Evolutionary conservation across 2,113 vertebrate species (phyloP).

Genomic region (Eupsittula cactorum): DNA sequence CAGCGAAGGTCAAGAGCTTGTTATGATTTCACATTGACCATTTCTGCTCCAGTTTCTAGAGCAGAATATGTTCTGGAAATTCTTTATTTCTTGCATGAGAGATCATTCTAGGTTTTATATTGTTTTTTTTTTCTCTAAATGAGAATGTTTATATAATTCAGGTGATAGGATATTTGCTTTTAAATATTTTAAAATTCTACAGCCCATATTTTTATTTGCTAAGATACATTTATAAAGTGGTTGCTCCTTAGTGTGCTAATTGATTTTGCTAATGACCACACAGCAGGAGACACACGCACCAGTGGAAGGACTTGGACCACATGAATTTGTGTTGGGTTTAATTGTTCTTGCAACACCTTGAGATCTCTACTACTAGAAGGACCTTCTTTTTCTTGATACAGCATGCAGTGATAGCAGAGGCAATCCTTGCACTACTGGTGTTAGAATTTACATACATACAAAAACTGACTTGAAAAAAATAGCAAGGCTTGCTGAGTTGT

Average conservation of each 20-base stretch:
- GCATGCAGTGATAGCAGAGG: neutral
- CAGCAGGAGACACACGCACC: neutral
- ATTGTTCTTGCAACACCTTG: neutral
- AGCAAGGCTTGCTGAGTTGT: neutral
- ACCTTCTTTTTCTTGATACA: neutral
- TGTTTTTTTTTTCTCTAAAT: neutral
- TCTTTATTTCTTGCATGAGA: neutral
- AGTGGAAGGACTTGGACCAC: neutral
- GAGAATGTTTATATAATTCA: neutral
- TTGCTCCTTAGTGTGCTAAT: neutral
- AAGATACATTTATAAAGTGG: neutral
- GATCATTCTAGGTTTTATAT: neutral
- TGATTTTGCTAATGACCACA: neutral
- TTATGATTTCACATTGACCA: slow-evolving; percentile 30
- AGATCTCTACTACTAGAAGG: neutral
- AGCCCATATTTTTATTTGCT: neutral
- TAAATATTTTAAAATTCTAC: neutral
- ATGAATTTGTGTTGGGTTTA: neutral
- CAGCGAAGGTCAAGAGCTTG: slow-evolving; percentile 59
- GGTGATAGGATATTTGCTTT: neutral
- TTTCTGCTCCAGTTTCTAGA: slow-evolving; percentile 48
- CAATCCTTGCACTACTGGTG: neutral
- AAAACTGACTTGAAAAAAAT: neutral
- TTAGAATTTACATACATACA: neutral
- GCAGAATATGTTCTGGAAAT: neutral